Evolutionary conservation across 2,113 vertebrate species (phyloP), one percentile per base, ranked within the genome.

Genomic region (Picathartes gymnocephalus): DNA sequence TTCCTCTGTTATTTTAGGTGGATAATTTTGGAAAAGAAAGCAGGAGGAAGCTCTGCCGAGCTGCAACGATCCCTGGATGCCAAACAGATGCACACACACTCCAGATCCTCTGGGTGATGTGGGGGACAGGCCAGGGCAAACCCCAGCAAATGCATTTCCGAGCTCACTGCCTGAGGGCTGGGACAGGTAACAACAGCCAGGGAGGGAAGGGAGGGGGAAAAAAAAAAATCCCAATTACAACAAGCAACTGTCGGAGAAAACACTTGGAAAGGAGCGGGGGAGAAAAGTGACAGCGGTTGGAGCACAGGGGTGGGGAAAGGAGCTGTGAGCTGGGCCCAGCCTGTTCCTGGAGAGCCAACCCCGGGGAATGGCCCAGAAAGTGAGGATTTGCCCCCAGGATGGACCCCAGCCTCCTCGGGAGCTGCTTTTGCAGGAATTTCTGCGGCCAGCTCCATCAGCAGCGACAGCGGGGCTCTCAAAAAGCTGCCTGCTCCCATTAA

Each of bases 61-160:
- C 81, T 51, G 92, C 86, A 68, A 33, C 28, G 21, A 86, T 96
- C 48, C 89, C 92, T 30, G 92, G 72, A 78, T 95, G 93, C 94
- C 64, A 81, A 71, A 91, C 30, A 48, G 97, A 73, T 33, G 72
- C 76, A 84, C 77, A 31, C 92, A 54, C n/a, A n/a, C n/a, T n/a
- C 51, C 91, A 37, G 39, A 39, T 47, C 47, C 65, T 22, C 88
- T 1, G 15, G 94, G 79, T 81, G 96, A 84, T 91, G 95, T 20
- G 54, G 5, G 91, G 84, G 98, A 98, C 98, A 98, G 98, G 98
- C 98, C 98, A 93, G 97, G 97, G 98, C 98, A 98, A 97, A 97
- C 92, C 87, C 96, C 91, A 57, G 97, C 53, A 30, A 97, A 96
- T 31, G 91, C 87, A 85, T 96, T 96, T 98, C 97, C 95, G 96